Percentiles rank a stretch among this genome's conserved stretches.
Conservation (phyloP, 2,888 invertebrate genomes). For the Eupithecia subfuscata region DNA sequence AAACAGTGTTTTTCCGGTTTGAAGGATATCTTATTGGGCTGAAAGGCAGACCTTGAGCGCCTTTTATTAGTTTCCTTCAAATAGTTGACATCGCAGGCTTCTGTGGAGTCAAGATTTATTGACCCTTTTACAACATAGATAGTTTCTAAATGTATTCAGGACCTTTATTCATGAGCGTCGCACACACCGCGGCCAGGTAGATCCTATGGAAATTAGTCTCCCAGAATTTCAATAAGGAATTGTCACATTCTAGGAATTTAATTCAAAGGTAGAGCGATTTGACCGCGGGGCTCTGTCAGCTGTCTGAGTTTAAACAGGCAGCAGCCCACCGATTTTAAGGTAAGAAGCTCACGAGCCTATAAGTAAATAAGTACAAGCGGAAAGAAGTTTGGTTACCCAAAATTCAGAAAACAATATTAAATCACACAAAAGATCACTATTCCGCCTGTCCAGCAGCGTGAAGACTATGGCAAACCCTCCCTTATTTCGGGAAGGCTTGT, state of each 20-base stretch:
- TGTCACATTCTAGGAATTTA: constrained; percentile 24
- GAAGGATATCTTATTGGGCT: background rate
- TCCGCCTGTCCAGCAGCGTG: background rate
- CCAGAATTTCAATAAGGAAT: constrained; percentile 49
- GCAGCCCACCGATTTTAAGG: background rate
- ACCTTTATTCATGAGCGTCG: constrained; percentile 56
- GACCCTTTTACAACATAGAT: constrained; percentile 39
- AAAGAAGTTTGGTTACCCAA: background rate
- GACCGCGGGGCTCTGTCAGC: background rate
- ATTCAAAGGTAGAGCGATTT: background rate
- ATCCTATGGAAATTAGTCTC: constrained; percentile 51
- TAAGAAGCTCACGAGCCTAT: background rate
- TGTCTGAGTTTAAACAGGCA: background rate
- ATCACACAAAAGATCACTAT: too few relatives aligned
- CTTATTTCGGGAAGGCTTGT: too few relatives aligned
- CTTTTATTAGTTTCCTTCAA: background rate
- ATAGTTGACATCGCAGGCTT: constrained; percentile 1
- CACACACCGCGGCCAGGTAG: constrained; percentile 44
- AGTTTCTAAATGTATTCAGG: constrained; percentile 44
- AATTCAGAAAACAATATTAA: too few relatives aligned
- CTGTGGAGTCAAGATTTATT: constrained; percentile 37
- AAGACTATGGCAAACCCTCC: background rate
- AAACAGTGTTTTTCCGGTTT: background rate
- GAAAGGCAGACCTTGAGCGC: background rate
- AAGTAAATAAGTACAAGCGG: background rate